A percentile compares a stretch with the other conserved stretches of the same genome.
These are phyloP conservation scores for Leucosticte australis DNA, from an alignment of 2,113 vertebrate genomes.

Conservation along the genomic window DNA sequence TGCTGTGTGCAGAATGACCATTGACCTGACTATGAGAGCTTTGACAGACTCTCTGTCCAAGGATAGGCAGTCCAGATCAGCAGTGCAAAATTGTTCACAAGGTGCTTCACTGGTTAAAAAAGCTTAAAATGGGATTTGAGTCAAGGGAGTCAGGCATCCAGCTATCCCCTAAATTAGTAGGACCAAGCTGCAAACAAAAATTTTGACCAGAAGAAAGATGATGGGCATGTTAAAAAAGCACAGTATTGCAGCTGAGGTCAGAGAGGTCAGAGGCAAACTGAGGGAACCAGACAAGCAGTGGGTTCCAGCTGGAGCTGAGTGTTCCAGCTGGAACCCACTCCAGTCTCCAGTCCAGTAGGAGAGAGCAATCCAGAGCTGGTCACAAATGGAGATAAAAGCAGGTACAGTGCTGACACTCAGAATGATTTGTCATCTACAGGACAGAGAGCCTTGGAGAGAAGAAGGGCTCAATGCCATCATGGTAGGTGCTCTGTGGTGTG, in stretches of 20 bases:
- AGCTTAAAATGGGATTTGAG: background rate
- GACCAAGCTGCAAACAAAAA: background rate
- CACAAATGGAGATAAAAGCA: fast-evolving
- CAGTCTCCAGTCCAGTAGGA: no score
- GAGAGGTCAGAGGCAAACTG: background rate
- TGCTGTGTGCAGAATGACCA: background rate
- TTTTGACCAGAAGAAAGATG: background rate
- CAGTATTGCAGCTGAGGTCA: background rate
- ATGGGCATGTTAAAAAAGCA: background rate
- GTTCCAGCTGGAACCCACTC: no score
- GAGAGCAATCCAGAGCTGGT: background rate
- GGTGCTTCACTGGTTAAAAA: background rate
- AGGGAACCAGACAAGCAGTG: background rate
- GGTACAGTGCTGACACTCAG: fast-evolving
- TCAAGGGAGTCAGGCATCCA: background rate
- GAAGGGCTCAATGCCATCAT: background rate
- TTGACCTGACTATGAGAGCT: background rate
- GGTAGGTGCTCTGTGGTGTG: background rate
- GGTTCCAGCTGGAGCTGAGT: background rate
- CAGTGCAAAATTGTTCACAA: background rate
- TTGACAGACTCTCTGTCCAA: background rate
- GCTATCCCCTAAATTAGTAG: background rate
- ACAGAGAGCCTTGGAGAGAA: background rate
- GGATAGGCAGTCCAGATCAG: background rate
- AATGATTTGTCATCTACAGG: background rate